Evolutionary conservation across 2,113 vertebrate genomes (phyloP).

Genomic region (Pristiophorus japonicus): DNA sequence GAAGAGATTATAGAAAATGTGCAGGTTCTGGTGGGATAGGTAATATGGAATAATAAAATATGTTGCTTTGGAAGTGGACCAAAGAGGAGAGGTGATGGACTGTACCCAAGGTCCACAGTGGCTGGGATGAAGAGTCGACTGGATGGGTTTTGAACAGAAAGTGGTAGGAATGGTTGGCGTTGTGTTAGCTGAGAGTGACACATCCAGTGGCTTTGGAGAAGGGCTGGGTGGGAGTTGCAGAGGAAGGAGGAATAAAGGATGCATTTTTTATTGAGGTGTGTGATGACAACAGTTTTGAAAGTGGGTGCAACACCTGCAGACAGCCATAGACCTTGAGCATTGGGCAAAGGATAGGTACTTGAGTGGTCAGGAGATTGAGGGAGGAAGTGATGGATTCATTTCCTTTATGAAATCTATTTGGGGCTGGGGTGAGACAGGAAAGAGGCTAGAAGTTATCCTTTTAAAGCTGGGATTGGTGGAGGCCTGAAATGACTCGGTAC

Average conservation of each 20-base stretch:
- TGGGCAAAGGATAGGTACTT: background rate
- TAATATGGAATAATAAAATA: background rate
- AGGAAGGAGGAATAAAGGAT: background rate
- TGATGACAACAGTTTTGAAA: background rate
- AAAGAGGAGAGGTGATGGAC: background rate
- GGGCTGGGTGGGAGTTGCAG: background rate
- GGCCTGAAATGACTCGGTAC: background rate
- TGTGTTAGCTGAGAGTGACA: background rate
- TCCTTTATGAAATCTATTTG: background rate
- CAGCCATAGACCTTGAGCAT: background rate
- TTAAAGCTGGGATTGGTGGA: background rate
- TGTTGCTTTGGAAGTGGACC: background rate
- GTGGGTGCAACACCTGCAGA: background rate
- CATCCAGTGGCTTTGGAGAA: background rate
- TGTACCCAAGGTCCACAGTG: background rate
- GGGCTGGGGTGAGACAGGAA: background rate
- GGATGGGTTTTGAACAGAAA: background rate
- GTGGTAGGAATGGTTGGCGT: background rate
- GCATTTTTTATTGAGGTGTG: background rate
- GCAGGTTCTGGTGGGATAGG: background rate
- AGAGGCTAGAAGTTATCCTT: background rate
- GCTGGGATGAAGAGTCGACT: background rate
- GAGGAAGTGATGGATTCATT: background rate
- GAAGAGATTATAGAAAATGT: background rate
- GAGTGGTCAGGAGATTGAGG: background rate